phyloP scores from a whole-genome alignment of 2,113 vertebrate species.

The Lanius ludovicianus region DNA sequence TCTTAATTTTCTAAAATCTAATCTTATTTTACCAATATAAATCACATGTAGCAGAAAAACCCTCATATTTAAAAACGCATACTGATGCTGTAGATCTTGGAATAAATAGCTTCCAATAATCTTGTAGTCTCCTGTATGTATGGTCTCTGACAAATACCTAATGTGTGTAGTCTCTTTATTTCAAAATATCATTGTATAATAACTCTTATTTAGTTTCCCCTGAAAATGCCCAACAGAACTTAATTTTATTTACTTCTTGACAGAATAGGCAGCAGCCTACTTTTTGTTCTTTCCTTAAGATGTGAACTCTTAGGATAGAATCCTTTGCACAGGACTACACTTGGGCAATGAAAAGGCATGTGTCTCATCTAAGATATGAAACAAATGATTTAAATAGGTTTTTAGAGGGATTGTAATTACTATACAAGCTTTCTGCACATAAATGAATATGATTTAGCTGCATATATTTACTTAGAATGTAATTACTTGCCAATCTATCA shows the following conservation, averaged over 20 bases:
- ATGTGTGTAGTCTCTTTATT: not conserved
- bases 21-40: not conserved
- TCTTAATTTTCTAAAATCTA: not conserved
- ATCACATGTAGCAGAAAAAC: not conserved
- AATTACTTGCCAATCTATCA: constrained; percentile 42
- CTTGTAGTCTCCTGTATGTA: not conserved
- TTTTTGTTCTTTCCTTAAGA: not conserved
- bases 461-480: constrained; percentile 5
- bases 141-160: not conserved
- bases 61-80: not conserved
- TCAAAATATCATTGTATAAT: not conserved
- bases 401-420: constrained; percentile 30
- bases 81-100: not conserved
- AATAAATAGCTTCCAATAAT: not conserved
- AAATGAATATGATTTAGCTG: constrained; percentile 36
- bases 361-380: constrained; percentile 5
- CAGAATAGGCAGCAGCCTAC: not conserved
- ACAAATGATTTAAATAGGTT: not conserved
- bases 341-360: not conserved
- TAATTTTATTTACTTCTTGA: not conserved
- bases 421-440: not conserved
- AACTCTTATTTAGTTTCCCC: not conserved
- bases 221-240: not conserved
- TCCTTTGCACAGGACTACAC: not conserved
- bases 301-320: not conserved